Conservation (phyloP, 2,113 vertebrate genomes). For the Garra rufa region DNA sequence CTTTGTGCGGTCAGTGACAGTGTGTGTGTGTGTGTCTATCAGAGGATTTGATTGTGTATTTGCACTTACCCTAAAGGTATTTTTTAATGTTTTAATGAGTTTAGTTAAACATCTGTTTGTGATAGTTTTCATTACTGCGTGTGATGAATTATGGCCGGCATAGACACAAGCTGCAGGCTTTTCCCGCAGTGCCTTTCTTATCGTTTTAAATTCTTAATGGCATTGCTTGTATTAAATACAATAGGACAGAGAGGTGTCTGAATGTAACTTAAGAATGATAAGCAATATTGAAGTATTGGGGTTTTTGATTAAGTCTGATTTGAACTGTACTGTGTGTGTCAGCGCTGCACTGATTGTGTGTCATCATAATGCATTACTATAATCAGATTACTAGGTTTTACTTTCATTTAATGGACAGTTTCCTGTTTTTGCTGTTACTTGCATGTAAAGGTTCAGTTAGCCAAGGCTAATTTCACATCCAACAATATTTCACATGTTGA, state of each 20-base stretch:
- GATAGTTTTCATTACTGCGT: no score
- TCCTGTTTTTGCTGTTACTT: background rate
- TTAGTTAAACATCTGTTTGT: no score
- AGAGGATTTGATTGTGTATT: background rate
- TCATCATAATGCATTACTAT: background rate
- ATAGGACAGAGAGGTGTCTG: no score
- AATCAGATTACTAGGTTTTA: background rate
- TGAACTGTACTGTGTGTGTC: background rate
- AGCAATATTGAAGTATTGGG: background rate
- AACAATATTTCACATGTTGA: background rate
- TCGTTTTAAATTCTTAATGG: no score
- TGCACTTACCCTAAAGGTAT: background rate
- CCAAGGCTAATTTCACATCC: no score
- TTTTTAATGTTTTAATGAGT: no score
- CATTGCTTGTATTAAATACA: no score
- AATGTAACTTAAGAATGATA: no score
- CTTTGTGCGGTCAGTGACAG: background rate
- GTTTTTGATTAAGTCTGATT: background rate
- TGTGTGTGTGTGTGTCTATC: background rate
- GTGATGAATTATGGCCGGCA: no score
- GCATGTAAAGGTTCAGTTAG: no score
- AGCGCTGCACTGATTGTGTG: background rate
- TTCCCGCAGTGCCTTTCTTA: no score
- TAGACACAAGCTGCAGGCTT: no score
- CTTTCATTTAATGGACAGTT: background rate